Evolutionary conservation across 2,888 invertebrate species (phyloP).

Genomic region (Megamerina dolium): DNA sequence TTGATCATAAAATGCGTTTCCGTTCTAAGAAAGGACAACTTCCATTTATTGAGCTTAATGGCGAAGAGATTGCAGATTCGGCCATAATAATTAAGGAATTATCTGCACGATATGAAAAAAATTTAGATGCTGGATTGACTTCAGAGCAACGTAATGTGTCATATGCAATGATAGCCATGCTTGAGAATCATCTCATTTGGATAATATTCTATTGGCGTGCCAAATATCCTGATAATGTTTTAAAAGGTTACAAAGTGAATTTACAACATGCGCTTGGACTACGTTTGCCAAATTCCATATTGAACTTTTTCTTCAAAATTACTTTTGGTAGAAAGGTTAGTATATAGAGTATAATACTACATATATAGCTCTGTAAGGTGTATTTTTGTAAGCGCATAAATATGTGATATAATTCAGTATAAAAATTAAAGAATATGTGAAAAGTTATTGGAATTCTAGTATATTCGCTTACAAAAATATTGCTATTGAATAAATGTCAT

Average conservation of each 20-base stretch:
- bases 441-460: too few species aligned
- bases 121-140: conserved; percentile 75
- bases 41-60: conserved; percentile 92
- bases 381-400: too few species aligned
- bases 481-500: too few species aligned
- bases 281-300: conserved; percentile 77
- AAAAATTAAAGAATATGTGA: too few species aligned
- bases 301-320: conserved; percentile 86
- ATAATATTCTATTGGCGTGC: conserved; percentile 87
- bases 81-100: conserved; percentile 84
- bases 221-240: conserved; percentile 81
- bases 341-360: conserved; percentile 2
- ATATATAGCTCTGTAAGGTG: too few species aligned
- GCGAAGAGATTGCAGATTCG: conserved; percentile 90
- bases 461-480: too few species aligned
- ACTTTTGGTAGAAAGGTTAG: conserved; percentile 76
- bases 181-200: conserved; percentile 91
- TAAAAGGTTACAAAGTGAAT: conserved; percentile 88
- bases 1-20: conserved; percentile 90
- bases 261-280: conserved; percentile 83
- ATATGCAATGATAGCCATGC: conserved; percentile 90
- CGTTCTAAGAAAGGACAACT: conserved; percentile 90
- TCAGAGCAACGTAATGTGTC: conserved; percentile 81
- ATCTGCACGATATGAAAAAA: conserved; percentile 73
- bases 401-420: too few species aligned